phyloP scores from a whole-genome alignment of 2,797 vertebrate genomes.

The Microchirus variegatus region DNA sequence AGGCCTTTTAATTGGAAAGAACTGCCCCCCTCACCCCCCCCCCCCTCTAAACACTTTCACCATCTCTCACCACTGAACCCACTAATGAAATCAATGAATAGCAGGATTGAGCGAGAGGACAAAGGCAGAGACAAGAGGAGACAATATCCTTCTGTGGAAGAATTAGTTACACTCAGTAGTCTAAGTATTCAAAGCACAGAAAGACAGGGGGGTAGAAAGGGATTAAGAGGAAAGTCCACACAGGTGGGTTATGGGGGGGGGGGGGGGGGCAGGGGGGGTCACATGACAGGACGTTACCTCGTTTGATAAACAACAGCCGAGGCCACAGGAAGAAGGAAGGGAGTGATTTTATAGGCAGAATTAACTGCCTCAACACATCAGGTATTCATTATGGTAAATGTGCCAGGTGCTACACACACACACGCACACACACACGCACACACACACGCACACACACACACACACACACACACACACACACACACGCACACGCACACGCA shows the following conservation, averaged over 20 bases:
- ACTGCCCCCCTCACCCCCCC: conserved; percentile 13
- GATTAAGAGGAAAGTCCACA: conserved; percentile 84
- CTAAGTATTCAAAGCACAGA: conserved; percentile 79
- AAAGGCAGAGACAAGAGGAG: conserved; percentile 78
- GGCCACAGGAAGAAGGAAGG: conserved; percentile 78
- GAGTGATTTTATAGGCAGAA: conserved; percentile 77
- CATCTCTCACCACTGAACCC: conserved; percentile 62
- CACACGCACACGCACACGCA: too few species aligned
- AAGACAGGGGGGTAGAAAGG: conserved; percentile 45
- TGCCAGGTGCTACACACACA: conserved; percentile 70
- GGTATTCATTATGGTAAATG: conserved; percentile 75
- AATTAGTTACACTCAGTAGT: conserved; percentile 88
- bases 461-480: too few species aligned
- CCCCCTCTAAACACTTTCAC: conserved; percentile 1
- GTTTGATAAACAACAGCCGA: conserved; percentile 79
- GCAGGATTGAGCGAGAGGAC: conserved; percentile 73
- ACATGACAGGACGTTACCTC: conserved; percentile 83
- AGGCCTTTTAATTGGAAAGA: conserved; percentile 73
- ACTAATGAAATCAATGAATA: conserved; percentile 81
- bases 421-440: too few species aligned
- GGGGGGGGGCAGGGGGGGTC: conserved; percentile 71
- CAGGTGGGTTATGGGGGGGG: conserved; percentile 77
- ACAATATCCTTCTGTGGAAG: conserved; percentile 86
- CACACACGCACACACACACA: too few species aligned
- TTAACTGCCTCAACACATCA: conserved; percentile 71